phyloP scores from a whole-genome alignment of 1,140 invertebrate species.

The Arion vulgaris region DNA sequence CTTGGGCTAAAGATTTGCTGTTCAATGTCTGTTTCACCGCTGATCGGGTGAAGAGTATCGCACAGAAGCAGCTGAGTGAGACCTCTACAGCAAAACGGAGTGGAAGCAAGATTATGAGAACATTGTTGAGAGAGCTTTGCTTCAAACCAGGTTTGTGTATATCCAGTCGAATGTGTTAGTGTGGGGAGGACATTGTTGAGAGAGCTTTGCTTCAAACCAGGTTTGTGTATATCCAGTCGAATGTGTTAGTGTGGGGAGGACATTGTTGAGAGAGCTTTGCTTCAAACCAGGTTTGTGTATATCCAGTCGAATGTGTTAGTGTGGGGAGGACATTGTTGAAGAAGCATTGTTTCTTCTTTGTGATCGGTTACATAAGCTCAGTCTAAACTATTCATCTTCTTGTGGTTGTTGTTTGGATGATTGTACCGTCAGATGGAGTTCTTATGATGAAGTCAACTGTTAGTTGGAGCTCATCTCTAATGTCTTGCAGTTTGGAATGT shows the following conservation, averaged over 20 bases:
- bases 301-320: no score
- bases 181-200: slow-evolving; percentile 76
- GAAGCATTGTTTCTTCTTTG: slow-evolving; percentile 78
- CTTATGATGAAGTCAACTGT: no score
- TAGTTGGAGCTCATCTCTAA: no score
- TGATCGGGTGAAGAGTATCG: slow-evolving; percentile 83
- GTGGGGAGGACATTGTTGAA: slow-evolving; percentile 76
- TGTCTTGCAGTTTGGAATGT: no score
- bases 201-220: slow-evolving; percentile 78
- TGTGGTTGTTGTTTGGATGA: no score
- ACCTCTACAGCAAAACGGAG: slow-evolving; percentile 80
- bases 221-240: no score
- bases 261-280: slow-evolving; percentile 77
- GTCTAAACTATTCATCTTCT: no score
- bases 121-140: slow-evolving; percentile 77
- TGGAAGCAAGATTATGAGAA: slow-evolving; percentile 77
- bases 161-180: no score
- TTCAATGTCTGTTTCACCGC: slow-evolving; percentile 81
- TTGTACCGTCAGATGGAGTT: no score
- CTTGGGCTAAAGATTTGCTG: slow-evolving; percentile 84
- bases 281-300: slow-evolving; percentile 78
- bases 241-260: no score
- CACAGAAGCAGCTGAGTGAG: slow-evolving; percentile 82
- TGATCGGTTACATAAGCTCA: no score
- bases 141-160: slow-evolving; percentile 78